These are phyloP conservation scores for Rhinichthys osculus DNA, from an alignment of 2,797 vertebrate genomes.

Conservation along the genomic window DNA sequence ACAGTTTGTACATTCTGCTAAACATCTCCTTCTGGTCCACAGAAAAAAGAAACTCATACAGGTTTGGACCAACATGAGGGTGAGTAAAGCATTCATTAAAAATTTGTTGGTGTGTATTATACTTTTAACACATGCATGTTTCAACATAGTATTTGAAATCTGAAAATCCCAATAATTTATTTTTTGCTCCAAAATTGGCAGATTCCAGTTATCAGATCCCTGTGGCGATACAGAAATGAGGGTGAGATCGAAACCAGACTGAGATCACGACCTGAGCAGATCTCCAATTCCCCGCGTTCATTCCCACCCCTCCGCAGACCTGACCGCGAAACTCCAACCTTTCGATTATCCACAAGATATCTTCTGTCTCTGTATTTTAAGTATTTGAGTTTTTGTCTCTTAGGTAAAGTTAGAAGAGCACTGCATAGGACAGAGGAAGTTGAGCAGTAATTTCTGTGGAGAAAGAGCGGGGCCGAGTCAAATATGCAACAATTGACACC, in stretches of 20 bases:
- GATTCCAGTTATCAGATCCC: background rate
- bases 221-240: background rate
- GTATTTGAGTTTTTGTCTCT: slow-evolving; percentile 34
- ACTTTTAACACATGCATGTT: background rate
- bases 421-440: background rate
- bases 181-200: background rate
- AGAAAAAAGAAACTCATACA: background rate
- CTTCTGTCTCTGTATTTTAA: background rate
- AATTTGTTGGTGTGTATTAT: background rate
- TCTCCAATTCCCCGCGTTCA: background rate
- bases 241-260: background rate
- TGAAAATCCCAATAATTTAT: background rate
- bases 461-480: slow-evolving; percentile 22
- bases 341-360: background rate
- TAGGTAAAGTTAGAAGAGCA: slow-evolving; percentile 17
- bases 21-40: background rate
- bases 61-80: background rate
- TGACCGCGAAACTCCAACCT: background rate
- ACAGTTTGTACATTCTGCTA: background rate
- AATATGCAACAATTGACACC: slow-evolving; percentile 54
- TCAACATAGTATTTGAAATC: background rate
- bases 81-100: background rate
- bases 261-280: slow-evolving; percentile 19
- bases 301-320: background rate
- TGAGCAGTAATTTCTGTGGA: slow-evolving; percentile 13